phyloP scores from a whole-genome alignment of 2,113 vertebrate species.

The Chitala chitala region DNA sequence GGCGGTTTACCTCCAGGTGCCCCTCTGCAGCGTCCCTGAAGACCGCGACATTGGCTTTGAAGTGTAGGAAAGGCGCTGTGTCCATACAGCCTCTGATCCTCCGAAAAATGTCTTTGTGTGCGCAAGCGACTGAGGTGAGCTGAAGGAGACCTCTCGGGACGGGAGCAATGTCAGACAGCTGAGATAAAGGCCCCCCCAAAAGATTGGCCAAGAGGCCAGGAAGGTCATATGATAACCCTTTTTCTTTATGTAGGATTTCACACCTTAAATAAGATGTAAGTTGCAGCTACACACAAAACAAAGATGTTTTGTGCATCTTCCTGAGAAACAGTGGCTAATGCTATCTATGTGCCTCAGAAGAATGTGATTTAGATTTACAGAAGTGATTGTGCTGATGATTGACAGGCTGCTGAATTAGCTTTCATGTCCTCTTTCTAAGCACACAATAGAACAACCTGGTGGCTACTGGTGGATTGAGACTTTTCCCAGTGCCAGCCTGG shows the following conservation, averaged over 20 bases:
- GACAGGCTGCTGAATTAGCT: not conserved
- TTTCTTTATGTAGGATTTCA: not conserved
- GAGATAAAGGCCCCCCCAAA: not conserved
- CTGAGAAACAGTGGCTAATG: not conserved
- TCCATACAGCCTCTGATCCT: slow-evolving; percentile 2
- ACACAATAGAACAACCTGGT: not conserved
- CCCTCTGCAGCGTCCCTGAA: not conserved
- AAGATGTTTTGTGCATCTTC: not conserved
- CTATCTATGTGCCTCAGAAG: not conserved
- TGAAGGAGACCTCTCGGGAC: not conserved
- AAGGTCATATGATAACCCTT: not conserved
- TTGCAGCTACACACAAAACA: not conserved
- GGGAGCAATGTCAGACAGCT: not conserved
- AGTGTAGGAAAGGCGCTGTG: not conserved
- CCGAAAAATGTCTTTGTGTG: slow-evolving; percentile 19
- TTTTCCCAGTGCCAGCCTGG: not conserved
- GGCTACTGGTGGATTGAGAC: not conserved
- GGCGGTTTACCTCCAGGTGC: slow-evolving; percentile 5
- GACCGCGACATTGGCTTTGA: slow-evolving; percentile 16
- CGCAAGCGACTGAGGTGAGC: slow-evolving; percentile 4
- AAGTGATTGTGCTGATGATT: not conserved
- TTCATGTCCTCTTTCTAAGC: not conserved
- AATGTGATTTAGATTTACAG: not conserved
- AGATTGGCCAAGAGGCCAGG: not conserved
- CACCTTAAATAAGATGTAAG: not conserved